Percentiles rank a stretch among this genome's conserved stretches.
Conservation (phyloP, 2,797 vertebrate genomes). For the Knipowitschia caucasica region DNA sequence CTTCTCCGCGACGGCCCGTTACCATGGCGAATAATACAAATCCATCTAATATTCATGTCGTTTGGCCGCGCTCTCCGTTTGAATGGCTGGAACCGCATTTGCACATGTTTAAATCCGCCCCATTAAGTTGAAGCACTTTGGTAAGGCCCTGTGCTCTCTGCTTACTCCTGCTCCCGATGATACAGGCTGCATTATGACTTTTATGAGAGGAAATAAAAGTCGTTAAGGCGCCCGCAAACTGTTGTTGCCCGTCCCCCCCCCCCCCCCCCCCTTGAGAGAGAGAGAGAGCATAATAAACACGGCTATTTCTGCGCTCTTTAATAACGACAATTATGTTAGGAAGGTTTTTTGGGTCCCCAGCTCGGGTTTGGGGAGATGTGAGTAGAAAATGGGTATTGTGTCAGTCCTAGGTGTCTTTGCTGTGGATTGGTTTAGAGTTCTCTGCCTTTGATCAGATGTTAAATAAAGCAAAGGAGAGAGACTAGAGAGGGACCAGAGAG, state of each 20-base stretch:
- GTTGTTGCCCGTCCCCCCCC: not conserved
- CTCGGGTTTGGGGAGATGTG: not conserved
- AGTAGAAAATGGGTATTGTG: no score
- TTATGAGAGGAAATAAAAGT: conserved; percentile 12
- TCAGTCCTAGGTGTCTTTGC: no score
- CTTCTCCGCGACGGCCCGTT: not conserved
- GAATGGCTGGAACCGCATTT: not conserved
- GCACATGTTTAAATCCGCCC: conserved; percentile 5
- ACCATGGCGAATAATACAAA: not conserved
- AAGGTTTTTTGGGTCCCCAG: not conserved
- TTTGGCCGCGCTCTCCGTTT: not conserved
- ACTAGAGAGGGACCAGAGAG: no score
- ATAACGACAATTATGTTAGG: not conserved
- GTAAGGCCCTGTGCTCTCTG: conserved; percentile 6
- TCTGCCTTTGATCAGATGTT: no score
- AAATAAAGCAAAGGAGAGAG: no score
- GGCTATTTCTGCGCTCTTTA: conserved; percentile 4
- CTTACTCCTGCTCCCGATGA: conserved; percentile 5
- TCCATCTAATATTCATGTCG: not conserved
- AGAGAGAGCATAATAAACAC: not conserved
- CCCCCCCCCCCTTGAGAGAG: no score
- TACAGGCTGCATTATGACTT: conserved; percentile 1
- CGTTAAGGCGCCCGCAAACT: conserved; percentile 5
- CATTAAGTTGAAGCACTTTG: conserved; percentile 3
- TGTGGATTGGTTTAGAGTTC: no score